Evolutionary conservation across 2,888 invertebrate species (phyloP).

Genomic region (Oasisia sp.): DNA sequence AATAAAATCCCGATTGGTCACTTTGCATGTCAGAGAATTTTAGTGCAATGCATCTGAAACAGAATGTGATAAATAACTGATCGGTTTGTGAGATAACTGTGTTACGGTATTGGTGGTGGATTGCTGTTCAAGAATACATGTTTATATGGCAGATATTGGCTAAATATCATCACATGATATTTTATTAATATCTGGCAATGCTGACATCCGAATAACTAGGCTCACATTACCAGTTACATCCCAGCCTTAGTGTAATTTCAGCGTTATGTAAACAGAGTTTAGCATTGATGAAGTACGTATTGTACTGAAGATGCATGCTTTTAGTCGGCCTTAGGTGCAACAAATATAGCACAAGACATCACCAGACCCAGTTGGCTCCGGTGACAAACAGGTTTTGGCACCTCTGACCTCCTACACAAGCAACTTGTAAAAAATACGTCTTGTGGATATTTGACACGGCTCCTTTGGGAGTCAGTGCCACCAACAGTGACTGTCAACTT

Average conservation of each 20-base stretch:
- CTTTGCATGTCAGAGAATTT: neutral
- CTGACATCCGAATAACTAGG: too few relatives aligned
- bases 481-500: neutral
- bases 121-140: neutral
- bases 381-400: neutral
- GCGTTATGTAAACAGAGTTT: neutral
- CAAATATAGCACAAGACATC: neutral
- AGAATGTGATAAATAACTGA: neutral
- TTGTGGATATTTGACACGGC: neutral
- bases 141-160: neutral
- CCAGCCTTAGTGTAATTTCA: too few relatives aligned
- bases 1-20: neutral
- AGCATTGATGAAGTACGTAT: neutral
- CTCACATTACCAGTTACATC: neutral
- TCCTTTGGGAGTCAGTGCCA: neutral
- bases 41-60: neutral
- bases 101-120: neutral
- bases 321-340: neutral
- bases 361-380: neutral
- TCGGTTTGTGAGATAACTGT: neutral
- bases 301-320: neutral
- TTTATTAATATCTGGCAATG: neutral
- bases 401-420: neutral
- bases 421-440: neutral
- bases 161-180: neutral